Evolutionary conservation across 2,888 invertebrate genomes (phyloP).

Genomic region (Teleogryllus oceanicus): DNA sequence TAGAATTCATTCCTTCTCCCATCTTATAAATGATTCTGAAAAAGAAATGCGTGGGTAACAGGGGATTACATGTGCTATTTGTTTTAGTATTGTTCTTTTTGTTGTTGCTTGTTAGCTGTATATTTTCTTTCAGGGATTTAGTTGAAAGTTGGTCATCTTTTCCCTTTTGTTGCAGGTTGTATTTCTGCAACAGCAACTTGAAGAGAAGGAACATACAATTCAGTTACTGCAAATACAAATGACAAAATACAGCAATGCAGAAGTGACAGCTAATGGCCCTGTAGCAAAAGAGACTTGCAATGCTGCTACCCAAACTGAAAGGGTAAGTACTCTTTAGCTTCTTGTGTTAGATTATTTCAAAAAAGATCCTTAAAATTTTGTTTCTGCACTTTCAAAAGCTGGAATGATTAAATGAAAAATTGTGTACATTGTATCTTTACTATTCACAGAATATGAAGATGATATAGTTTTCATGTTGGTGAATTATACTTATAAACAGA

Average conservation of each 20-base stretch:
- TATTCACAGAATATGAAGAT: no score
- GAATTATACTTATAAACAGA: no score
- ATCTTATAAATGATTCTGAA: no score
- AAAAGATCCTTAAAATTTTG: not conserved
- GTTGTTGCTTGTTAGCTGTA: no score
- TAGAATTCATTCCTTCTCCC: no score
- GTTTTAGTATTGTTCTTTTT: no score
- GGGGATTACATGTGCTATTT: no score
- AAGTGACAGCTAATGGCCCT: constrained; percentile 37
- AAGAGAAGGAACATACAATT: constrained; percentile 81
- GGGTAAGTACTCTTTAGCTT: constrained; percentile 55
- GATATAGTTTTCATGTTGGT: no score
- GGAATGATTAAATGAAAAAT: constrained; percentile 22
- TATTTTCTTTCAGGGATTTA: no score
- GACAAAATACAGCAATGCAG: constrained; percentile 55
- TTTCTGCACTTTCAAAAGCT: constrained; percentile 22
- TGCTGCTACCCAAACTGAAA: constrained; percentile 82
- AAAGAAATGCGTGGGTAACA: no score
- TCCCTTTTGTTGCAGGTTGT: constrained; percentile 39
- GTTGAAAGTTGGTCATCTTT: no score
- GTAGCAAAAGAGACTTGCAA: constrained; percentile 60
- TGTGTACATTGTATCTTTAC: no score
- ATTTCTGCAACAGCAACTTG: constrained; percentile 67
- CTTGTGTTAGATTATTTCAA: not conserved
- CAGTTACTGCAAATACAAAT: constrained; percentile 75